Evolutionary conservation across 35 echinoderm and acorn worm genomes (phyloP), one percentile per base, ranked within the genome.

Genomic region (Strongylocentrotus purpuratus): DNA sequence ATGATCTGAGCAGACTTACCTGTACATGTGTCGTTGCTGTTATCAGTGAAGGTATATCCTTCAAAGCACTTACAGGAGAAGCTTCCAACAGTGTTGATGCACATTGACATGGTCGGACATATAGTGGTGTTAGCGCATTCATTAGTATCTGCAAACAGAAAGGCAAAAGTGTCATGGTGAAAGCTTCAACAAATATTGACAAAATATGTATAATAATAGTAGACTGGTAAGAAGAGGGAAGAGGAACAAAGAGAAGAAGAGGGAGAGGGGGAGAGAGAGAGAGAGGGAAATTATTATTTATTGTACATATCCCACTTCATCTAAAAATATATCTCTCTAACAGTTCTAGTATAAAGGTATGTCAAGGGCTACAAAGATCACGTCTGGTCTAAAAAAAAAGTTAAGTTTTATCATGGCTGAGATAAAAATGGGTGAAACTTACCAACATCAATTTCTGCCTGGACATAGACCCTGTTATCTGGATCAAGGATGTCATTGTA

Each of bases 61-160:
- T 59, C 18, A 25, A 31, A 4, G 46, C 97, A 97, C 70, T 86
- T 95, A 85, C 97, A 97, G 12, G 45, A 46, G 71, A 94, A 97
- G 32, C 90, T 94, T 25, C 97, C 97, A n/a, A 95, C 91, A 14
- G 33, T 61, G 85, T 97, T 96, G 11, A 85, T 95, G 46, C 97
- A 97, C 46, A 95, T 55, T 47, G 96, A 94, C 20, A 94, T 89
- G 33, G 3, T 95, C 9, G 92, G 86, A 88, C 98, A 99, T 28
- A 91, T 94, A 1, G 85, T 45, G 2, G 31, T 58, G 91, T 93
- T 20, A 13, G 22, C 45, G 46, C 98, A 99, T 94, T 99, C 98
- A 94, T 99, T 70, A 15, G 92, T 47, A 94, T 99, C 98, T 99
- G 46, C 9, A 71, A 41, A 93, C 8, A 47, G 41, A 94, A 94